These are phyloP conservation scores for Acanthacorydalis orientalis DNA, from an alignment of 2,888 invertebrate species.

Conservation along the genomic window DNA sequence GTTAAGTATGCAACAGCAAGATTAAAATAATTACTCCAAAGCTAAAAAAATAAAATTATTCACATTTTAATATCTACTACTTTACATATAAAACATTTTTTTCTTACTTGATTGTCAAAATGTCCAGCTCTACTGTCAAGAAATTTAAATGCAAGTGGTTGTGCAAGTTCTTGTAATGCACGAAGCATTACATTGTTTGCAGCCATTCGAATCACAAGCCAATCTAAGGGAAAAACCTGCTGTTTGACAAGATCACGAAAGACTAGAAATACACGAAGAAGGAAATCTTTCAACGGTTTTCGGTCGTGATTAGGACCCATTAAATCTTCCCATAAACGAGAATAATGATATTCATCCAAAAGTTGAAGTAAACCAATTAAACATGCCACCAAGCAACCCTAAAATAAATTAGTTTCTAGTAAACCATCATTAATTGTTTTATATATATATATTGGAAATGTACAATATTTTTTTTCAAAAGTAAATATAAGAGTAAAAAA, in stretches of 20 bases:
- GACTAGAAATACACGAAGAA: constrained; percentile 65
- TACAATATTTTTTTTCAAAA: background rate
- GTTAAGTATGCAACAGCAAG: constrained; percentile 65
- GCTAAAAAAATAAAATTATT: constrained; percentile 18
- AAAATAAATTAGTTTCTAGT: constrained; percentile 13
- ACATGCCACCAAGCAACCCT: constrained; percentile 77
- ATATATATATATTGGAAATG: background rate
- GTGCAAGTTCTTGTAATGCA: constrained; percentile 74
- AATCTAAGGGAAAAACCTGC: constrained; percentile 73
- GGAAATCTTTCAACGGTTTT: constrained; percentile 71
- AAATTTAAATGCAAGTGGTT: constrained; percentile 71
- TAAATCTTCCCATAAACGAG: constrained; percentile 68
- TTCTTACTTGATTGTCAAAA: constrained; percentile 55
- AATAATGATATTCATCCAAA: constrained; percentile 76
- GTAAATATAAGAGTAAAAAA: constrained; percentile 11
- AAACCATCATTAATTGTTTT: too few species aligned
- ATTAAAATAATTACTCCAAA: constrained; percentile 59
- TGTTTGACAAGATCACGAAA: constrained; percentile 64
- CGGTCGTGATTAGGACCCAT: constrained; percentile 50
- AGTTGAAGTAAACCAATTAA: constrained; percentile 72
- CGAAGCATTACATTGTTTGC: constrained; percentile 73
- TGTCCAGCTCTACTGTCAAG: constrained; percentile 48
- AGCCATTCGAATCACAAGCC: constrained; percentile 79
- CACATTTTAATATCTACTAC: background rate
- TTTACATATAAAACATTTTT: background rate